phyloP scores from a whole-genome alignment of 2,888 invertebrate genomes.

The Erynnis tages region DNA sequence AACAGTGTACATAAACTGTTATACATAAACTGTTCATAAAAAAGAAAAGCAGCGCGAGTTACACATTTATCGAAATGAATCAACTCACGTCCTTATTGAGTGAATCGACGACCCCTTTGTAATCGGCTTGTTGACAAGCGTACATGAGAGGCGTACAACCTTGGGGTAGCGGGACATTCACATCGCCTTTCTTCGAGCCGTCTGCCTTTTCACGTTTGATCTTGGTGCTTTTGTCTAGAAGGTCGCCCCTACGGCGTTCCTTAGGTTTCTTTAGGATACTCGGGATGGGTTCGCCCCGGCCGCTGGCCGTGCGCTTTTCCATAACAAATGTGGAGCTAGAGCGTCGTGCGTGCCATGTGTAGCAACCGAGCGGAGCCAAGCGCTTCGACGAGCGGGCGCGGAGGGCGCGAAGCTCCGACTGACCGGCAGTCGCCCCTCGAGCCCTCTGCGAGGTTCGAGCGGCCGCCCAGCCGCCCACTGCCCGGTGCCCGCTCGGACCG shows the following conservation, averaged over 20 bases:
- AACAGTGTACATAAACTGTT: too few species aligned
- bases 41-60: neutral
- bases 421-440: constrained; percentile 46
- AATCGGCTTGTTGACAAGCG: constrained; percentile 94
- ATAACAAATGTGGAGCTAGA: constrained; percentile 57
- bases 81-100: constrained; percentile 88
- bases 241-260: constrained; percentile 59
- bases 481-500: constrained; percentile 63
- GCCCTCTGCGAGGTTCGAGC: constrained; percentile 55
- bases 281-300: constrained; percentile 71
- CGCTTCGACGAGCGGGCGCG: constrained; percentile 71
- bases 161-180: constrained; percentile 73
- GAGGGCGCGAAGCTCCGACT: constrained; percentile 75
- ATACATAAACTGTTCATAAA: too few species aligned
- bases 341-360: constrained; percentile 48
- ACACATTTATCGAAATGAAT: neutral
- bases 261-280: constrained; percentile 75
- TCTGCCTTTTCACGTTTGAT: constrained; percentile 70
- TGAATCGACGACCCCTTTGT: constrained; percentile 87
- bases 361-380: constrained; percentile 39
- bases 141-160: constrained; percentile 95
- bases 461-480: constrained; percentile 37
- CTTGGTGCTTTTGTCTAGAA: constrained; percentile 72
- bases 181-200: constrained; percentile 60
- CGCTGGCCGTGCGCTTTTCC: constrained; percentile 68